Percentiles rank a stretch among this genome's conserved stretches.
phyloP scores from a whole-genome alignment of 2,888 invertebrate species.

The Synergus gifuensis region DNA sequence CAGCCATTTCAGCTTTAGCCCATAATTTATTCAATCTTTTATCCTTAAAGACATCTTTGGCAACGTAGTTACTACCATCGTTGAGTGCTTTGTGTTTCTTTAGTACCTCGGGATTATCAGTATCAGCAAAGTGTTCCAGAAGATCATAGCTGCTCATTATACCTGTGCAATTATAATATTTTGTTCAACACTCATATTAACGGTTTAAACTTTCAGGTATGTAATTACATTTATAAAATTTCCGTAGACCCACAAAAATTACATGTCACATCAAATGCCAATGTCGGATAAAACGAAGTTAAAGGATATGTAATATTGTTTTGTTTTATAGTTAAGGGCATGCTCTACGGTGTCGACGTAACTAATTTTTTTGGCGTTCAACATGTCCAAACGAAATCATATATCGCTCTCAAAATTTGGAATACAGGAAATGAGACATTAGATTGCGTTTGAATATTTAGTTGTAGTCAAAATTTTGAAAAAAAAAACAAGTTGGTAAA shows the following conservation, averaged over 20 bases:
- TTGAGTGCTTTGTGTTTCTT: conserved; percentile 80
- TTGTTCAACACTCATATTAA: background rate
- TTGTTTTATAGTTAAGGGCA: too few relatives aligned
- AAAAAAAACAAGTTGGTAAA: too few relatives aligned
- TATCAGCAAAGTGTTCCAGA: conserved; percentile 88
- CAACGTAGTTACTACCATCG: conserved; percentile 74
- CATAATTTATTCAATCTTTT: conserved; percentile 93
- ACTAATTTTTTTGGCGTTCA: too few relatives aligned
- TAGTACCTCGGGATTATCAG: conserved; percentile 80
- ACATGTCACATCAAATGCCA: too few relatives aligned
- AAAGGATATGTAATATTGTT: too few relatives aligned
- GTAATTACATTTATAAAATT: background rate
- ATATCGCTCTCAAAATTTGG: too few relatives aligned
- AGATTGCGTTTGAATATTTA: too few relatives aligned
- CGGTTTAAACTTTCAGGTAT: background rate
- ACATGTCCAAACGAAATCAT: too few relatives aligned
- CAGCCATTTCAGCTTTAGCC: conserved; percentile 92
- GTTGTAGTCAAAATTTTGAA: too few relatives aligned
- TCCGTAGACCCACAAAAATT: background rate
- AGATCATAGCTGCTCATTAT: conserved; percentile 91
- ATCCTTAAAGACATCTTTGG: conserved; percentile 90
- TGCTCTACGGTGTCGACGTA: too few relatives aligned
- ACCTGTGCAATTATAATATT: conserved; percentile 68
- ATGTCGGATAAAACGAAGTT: too few relatives aligned
- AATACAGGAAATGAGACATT: too few relatives aligned